Evolutionary conservation across 2,888 invertebrate species (phyloP).

Genomic region (Cremastinae sp.): DNA sequence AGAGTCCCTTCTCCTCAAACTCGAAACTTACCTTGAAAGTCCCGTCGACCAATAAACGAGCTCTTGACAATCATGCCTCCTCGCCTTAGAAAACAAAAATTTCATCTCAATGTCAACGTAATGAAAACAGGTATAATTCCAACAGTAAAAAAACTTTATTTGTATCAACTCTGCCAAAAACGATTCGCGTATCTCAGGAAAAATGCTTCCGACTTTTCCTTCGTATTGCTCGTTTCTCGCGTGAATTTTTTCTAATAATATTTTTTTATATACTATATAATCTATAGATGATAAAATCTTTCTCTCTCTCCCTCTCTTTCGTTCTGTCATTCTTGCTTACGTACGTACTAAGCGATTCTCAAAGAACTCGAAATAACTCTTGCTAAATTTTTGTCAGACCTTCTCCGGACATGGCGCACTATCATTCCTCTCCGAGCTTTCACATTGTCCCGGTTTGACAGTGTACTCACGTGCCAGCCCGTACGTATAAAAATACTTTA

Average conservation of each 20-base stretch:
- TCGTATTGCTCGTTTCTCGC: conserved; percentile 44
- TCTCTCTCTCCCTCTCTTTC: conserved; percentile 6
- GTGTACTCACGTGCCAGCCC: conserved; percentile 21
- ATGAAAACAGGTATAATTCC: conserved; percentile 7
- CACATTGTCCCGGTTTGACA: neutral
- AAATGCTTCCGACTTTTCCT: conserved; percentile 17
- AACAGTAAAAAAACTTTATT: conserved; percentile 59
- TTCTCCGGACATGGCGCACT: neutral
- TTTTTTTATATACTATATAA: conserved; percentile 41
- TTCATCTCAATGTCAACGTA: neutral
- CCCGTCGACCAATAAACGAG: conserved; percentile 73
- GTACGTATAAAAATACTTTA: conserved; percentile 57
- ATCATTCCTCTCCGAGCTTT: conserved; percentile 10
- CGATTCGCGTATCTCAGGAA: conserved; percentile 41
- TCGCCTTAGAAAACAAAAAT: neutral
- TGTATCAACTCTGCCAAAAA: conserved; percentile 45
- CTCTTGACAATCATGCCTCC: conserved; percentile 31
- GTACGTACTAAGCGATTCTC: neutral
- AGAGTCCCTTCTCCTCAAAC: conserved; percentile 44
- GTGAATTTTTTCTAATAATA: conserved; percentile 52
- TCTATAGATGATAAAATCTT: conserved; percentile 52
- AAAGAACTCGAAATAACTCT: conserved; percentile 21
- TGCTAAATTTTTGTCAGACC: conserved; percentile 6
- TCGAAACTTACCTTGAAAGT: conserved; percentile 65
- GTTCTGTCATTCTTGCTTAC: neutral